These are phyloP conservation scores for Malurus melanocephalus DNA, from an alignment of 2,113 vertebrate genomes.

Conservation along the genomic window DNA sequence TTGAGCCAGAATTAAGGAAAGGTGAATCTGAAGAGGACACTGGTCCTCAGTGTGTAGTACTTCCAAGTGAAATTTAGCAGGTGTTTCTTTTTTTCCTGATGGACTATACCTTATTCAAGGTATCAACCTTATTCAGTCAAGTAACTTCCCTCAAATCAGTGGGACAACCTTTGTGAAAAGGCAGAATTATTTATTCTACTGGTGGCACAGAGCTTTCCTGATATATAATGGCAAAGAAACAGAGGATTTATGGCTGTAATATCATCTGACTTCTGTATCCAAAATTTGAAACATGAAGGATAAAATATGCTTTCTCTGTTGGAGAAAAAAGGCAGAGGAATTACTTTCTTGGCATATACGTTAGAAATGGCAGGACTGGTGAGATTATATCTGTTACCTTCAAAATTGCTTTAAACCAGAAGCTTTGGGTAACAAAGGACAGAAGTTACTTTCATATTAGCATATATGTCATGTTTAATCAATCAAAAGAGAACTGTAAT, in stretches of 20 bases:
- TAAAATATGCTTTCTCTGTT: slow-evolving; percentile 47
- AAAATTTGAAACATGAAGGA: slow-evolving; percentile 51
- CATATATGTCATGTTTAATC: slow-evolving; percentile 90
- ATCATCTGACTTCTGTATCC: slow-evolving; percentile 53
- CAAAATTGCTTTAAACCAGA: slow-evolving; percentile 69
- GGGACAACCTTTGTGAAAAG: slow-evolving; percentile 15
- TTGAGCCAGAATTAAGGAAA: neutral
- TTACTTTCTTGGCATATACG: slow-evolving; percentile 56
- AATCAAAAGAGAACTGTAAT: slow-evolving; percentile 79
- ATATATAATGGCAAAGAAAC: slow-evolving; percentile 36
- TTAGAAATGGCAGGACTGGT: slow-evolving; percentile 67
- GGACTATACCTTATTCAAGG: too few relatives aligned
- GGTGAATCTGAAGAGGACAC: neutral
- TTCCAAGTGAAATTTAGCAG: slow-evolving; percentile 55
- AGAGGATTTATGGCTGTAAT: slow-evolving; percentile 47
- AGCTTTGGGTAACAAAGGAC: slow-evolving; percentile 67
- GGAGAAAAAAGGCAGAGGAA: slow-evolving; percentile 51
- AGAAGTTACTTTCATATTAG: slow-evolving; percentile 81
- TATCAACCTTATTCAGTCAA: slow-evolving; percentile 11
- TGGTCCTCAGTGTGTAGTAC: neutral
- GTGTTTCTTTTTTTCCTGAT: neutral
- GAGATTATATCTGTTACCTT: slow-evolving; percentile 73
- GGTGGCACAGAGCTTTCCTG: slow-evolving; percentile 48
- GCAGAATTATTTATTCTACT: slow-evolving; percentile 30
- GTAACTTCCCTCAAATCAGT: neutral